These are phyloP conservation scores for Epinephelus fuscoguttatus DNA, from an alignment of 2,113 vertebrate species.

Conservation along the genomic window DNA sequence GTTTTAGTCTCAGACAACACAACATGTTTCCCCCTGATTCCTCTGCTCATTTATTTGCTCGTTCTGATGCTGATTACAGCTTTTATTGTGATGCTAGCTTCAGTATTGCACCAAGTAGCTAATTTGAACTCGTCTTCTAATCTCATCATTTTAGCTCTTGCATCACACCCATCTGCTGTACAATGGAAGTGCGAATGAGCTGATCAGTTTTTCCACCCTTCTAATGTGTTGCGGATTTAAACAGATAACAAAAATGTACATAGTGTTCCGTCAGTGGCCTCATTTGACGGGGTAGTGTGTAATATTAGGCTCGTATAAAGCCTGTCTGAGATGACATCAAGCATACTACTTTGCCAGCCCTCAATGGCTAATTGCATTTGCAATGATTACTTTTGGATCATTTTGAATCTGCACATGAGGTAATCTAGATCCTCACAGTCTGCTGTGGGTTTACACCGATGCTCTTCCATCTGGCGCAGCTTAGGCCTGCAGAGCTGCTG, in stretches of 20 bases:
- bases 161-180: not conserved
- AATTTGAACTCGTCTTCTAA: not conserved
- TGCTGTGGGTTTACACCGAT: slow-evolving; percentile 32
- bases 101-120: not conserved
- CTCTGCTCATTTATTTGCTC: not conserved
- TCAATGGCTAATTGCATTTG: slow-evolving; percentile 24
- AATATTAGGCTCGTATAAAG: not conserved
- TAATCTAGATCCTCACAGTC: slow-evolving; percentile 42
- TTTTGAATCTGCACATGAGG: slow-evolving; percentile 48
- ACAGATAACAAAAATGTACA: no score
- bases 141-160: slow-evolving; percentile 10
- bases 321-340: not conserved
- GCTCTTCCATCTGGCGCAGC: slow-evolving; percentile 52
- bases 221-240: not conserved
- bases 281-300: not conserved
- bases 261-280: not conserved
- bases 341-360: not conserved
- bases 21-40: not conserved
- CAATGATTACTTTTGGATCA: slow-evolving; percentile 37
- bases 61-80: not conserved
- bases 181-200: not conserved
- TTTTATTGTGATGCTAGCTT: not conserved
- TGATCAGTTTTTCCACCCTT: no score
- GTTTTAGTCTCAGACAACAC: not conserved
- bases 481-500: slow-evolving; percentile 3